Percentiles rank a stretch among this genome's conserved stretches.
phyloP scores from a whole-genome alignment of 2,113 vertebrate species.

The Hyla sarda region DNA sequence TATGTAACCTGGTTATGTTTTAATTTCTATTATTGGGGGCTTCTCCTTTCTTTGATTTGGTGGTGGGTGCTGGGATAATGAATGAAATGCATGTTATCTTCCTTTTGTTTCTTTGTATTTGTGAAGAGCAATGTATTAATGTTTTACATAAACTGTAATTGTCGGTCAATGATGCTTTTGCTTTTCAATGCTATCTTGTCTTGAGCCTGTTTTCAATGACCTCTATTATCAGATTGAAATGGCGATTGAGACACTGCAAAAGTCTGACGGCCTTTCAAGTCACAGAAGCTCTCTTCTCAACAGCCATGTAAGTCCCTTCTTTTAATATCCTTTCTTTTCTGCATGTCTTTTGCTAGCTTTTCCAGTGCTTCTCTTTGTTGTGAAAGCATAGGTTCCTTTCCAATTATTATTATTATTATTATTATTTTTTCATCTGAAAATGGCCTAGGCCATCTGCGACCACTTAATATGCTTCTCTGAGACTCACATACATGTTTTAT shows the following conservation, averaged over 20 bases:
- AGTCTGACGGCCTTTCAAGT: slow-evolving; percentile 87
- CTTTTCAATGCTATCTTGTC: slow-evolving; percentile 81
- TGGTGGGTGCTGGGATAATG: slow-evolving; percentile 48
- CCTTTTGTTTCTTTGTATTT: slow-evolving; percentile 31
- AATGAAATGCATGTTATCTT: slow-evolving; percentile 52
- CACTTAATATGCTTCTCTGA: not conserved
- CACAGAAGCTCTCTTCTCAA: slow-evolving; percentile 88
- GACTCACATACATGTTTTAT: not conserved
- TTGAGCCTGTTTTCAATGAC: slow-evolving; percentile 86
- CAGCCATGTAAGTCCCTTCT: slow-evolving; percentile 86
- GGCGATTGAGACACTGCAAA: slow-evolving; percentile 88
- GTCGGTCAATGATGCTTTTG: slow-evolving; percentile 77
- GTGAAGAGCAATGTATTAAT: not conserved
- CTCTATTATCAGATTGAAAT: slow-evolving; percentile 91
- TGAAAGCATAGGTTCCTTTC: slow-evolving; percentile 37
- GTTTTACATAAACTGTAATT: slow-evolving; percentile 59
- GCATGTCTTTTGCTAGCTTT: slow-evolving; percentile 68
- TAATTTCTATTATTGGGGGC: slow-evolving; percentile 22
- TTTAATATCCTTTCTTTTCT: slow-evolving; percentile 77
- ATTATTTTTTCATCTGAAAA: not conserved
- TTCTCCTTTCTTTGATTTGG: slow-evolving; percentile 57
- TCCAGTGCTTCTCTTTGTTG: slow-evolving; percentile 2
- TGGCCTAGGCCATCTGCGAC: not conserved
- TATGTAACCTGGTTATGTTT: slow-evolving; percentile 28
- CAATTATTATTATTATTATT: too few species aligned